These are phyloP conservation scores for Salpingus planirostris DNA, from an alignment of 2,888 invertebrate species.

Conservation along the genomic window DNA sequence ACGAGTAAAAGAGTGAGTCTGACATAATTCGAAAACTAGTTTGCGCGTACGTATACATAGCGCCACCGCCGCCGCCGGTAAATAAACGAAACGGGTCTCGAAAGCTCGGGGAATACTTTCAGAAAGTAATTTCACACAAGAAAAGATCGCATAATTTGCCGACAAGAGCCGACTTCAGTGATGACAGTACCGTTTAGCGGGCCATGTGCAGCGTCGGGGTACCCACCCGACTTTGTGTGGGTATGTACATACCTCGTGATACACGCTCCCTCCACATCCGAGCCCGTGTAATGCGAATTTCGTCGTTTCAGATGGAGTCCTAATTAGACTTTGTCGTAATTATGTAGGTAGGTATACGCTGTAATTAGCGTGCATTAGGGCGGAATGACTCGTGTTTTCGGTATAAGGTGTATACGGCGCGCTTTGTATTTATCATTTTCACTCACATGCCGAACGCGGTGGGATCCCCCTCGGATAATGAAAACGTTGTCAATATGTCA, in stretches of 20 bases:
- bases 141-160: constrained; percentile 21
- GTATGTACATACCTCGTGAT: too few relatives aligned
- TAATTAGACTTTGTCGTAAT: constrained; percentile 27
- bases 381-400: constrained; percentile 17
- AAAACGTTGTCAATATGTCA: neutral
- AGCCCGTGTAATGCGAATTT: constrained; percentile 24
- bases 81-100: constrained; percentile 17
- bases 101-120: constrained; percentile 12
- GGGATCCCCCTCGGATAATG: neutral
- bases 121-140: constrained; percentile 25
- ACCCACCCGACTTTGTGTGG: constrained; percentile 4
- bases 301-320: constrained; percentile 23
- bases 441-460: neutral
- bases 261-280: too few relatives aligned
- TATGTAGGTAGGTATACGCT: constrained; percentile 23
- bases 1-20: neutral
- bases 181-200: constrained; percentile 13
- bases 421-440: constrained; percentile 8
- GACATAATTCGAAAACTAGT: constrained; percentile 16
- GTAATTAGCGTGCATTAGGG: constrained; percentile 26
- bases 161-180: constrained; percentile 13
- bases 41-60: constrained; percentile 7
- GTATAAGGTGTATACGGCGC: too few relatives aligned
- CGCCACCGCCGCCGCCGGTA: constrained; percentile 6
- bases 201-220: too few relatives aligned